Conservation (phyloP, 1,140 invertebrate genomes). For the Cydia amplana region DNA sequence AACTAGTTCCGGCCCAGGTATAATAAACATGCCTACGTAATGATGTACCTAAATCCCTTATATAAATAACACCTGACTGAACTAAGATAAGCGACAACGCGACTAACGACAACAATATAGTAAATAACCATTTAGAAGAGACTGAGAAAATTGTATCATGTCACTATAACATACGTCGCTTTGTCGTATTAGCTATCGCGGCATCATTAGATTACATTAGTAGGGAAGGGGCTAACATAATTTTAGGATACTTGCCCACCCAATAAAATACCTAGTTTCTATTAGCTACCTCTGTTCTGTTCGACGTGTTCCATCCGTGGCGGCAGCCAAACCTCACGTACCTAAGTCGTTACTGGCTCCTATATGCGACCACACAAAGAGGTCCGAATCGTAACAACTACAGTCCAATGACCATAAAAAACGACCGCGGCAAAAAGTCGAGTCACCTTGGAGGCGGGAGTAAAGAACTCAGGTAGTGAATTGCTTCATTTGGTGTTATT, state of each 20-base stretch:
- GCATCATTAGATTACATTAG: no score
- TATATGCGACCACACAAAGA: constrained; percentile 59
- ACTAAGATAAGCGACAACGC: background rate
- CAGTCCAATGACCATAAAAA: constrained; percentile 55
- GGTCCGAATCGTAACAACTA: constrained; percentile 65
- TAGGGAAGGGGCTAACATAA: no score
- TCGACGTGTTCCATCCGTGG: background rate
- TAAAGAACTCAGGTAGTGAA: constrained; percentile 74
- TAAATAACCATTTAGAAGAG: background rate
- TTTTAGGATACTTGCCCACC: no score
- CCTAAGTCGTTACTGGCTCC: constrained; percentile 3
- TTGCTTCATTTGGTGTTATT: constrained; percentile 70
- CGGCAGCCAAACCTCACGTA: constrained; percentile 1
- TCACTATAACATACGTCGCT: background rate
- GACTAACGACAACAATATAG: no score
- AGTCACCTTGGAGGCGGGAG: constrained; percentile 69
- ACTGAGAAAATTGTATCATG: background rate
- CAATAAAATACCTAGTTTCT: background rate
- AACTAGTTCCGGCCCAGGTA: background rate
- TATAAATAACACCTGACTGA: background rate
- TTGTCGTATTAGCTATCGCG: no score
- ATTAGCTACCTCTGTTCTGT: background rate
- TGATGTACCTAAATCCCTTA: background rate
- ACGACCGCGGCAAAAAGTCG: constrained; percentile 64
- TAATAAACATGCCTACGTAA: background rate